Percentiles rank a stretch among this genome's conserved stretches.
phyloP scores from a whole-genome alignment of 2,888 invertebrate genomes.

The Fragum sueziense region DNA sequence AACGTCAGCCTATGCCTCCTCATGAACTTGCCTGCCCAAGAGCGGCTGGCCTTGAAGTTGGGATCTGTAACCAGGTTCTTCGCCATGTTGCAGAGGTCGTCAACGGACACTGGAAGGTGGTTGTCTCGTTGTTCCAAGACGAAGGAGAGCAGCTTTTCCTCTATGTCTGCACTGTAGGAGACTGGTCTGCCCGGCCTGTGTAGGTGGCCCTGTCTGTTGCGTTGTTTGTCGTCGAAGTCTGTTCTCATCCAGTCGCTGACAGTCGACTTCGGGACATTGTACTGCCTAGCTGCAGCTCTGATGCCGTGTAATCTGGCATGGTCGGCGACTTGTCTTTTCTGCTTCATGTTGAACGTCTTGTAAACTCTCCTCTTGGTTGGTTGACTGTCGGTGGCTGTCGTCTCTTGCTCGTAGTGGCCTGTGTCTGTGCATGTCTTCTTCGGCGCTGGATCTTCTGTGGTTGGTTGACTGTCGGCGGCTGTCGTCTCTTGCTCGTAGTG shows the following conservation, averaged over 20 bases:
- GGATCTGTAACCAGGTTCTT: background rate
- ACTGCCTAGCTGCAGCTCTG: background rate
- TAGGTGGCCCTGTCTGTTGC: constrained; percentile 1
- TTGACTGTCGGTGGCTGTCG: background rate
- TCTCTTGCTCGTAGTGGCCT: background rate
- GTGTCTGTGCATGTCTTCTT: background rate
- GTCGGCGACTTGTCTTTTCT: background rate
- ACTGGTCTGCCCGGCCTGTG: constrained; percentile 22
- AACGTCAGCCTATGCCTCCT: constrained; percentile 19
- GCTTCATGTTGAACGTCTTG: background rate
- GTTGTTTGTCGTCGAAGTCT: constrained; percentile 1
- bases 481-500: background rate
- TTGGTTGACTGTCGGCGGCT: background rate
- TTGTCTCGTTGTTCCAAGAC: constrained; percentile 34
- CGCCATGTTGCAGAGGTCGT: constrained; percentile 24
- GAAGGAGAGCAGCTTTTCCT: background rate
- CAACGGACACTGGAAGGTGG: constrained; percentile 29
- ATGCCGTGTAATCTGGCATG: background rate
- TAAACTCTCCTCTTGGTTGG: background rate
- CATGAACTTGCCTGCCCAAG: constrained; percentile 38
- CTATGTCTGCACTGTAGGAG: constrained; percentile 17
- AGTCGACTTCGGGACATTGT: constrained; percentile 1
- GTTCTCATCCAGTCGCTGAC: background rate
- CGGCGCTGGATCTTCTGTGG: too few species aligned
- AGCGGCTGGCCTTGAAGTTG: constrained; percentile 33